phyloP scores from a whole-genome alignment of 30 jellyfish, hydroid and myxozoan genomes.

The Haliclystus octoradiatus region DNA sequence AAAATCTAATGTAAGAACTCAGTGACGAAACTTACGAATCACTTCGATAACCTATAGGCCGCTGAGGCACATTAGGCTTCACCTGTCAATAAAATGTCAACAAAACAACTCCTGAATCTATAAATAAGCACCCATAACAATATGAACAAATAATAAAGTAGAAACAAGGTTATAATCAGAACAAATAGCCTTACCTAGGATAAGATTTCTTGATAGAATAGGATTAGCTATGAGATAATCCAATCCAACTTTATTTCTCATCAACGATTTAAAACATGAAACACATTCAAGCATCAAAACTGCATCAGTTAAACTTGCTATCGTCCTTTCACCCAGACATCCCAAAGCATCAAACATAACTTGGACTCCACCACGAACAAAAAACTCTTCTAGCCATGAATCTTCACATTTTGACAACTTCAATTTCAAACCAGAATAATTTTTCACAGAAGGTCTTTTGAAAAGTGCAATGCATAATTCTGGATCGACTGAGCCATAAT shows the following conservation, averaged over 20 bases:
- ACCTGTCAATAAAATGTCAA: too few species aligned
- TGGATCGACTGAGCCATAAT: slow-evolving; percentile 1
- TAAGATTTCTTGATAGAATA: not conserved
- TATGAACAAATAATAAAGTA: too few species aligned
- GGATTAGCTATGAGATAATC: slow-evolving; percentile 28
- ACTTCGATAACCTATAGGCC: too few species aligned
- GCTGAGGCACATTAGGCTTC: too few species aligned
- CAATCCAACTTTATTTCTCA: slow-evolving; percentile 64
- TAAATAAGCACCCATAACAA: too few species aligned
- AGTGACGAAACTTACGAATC: too few species aligned
- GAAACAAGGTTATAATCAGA: too few species aligned
- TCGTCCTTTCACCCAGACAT: slow-evolving; percentile 35
- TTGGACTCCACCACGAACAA: slow-evolving; percentile 56
- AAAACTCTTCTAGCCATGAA: slow-evolving; percentile 56
- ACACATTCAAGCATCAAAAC: slow-evolving; percentile 57
- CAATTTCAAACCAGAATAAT: slow-evolving; percentile 54
- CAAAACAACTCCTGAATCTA: too few species aligned
- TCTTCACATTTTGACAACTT: slow-evolving; percentile 44
- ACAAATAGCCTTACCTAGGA: slow-evolving; percentile 1
- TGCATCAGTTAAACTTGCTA: slow-evolving; percentile 62
- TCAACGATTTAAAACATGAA: slow-evolving; percentile 57
- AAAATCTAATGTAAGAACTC: too few species aligned
- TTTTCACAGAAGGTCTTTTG: slow-evolving; percentile 61
- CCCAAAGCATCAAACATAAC: slow-evolving; percentile 69
- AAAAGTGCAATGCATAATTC: slow-evolving; percentile 20